Base-by-base conservation (phyloP, 1,140 invertebrate species). In the Drosophila kanapiae region DNA sequence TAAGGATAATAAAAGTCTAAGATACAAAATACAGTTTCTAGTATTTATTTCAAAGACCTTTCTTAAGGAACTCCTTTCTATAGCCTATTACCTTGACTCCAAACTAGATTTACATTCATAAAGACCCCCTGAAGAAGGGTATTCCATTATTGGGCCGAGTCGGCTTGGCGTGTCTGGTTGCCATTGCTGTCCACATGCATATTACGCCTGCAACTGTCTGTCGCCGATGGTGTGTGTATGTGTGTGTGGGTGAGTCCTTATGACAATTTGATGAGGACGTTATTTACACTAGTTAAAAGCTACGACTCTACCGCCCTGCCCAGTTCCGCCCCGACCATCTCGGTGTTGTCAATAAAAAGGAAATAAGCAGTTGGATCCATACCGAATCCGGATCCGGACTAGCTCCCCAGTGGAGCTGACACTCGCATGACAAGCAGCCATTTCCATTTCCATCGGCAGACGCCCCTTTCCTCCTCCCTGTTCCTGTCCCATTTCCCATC, bases 221-320 rank as follows among this genome's bases (percentile, higher is more conserved):
- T 74, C 47, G 16, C 29, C 37, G 16, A 7, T 48, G 42, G 33
- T 43, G 37, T 33, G 16, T 47, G 48, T 35, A 51, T 58, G 59
- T 80, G 57, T 56, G 82, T 75, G 60, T 75, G 57, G 77, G 75
- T 67, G 58, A 76, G 75, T 90, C 75, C 85, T 90, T 90, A 90
- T 90, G 85, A 90, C 85, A 90, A 90, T 90, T 90, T 90, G 85
- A 90, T 90, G 85, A 90, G 85, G 85, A 90, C 85, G 65, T 90
- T 90, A 90, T 90, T 90, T 90, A 85, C 85, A 85, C 85, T 90
- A 90, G 85, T 90, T 90, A 90, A 90, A 90, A 90, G 85, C 85
- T 75, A 80, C 45, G 60, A 16, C 60, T 57, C 57, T 47, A 14
- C 53, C 37, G n/a, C 27, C 14, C 29, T 35, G n/a, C 6, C 16